phyloP scores from a whole-genome alignment of 2,797 vertebrate species.

The Ctenopoma multispine region DNA sequence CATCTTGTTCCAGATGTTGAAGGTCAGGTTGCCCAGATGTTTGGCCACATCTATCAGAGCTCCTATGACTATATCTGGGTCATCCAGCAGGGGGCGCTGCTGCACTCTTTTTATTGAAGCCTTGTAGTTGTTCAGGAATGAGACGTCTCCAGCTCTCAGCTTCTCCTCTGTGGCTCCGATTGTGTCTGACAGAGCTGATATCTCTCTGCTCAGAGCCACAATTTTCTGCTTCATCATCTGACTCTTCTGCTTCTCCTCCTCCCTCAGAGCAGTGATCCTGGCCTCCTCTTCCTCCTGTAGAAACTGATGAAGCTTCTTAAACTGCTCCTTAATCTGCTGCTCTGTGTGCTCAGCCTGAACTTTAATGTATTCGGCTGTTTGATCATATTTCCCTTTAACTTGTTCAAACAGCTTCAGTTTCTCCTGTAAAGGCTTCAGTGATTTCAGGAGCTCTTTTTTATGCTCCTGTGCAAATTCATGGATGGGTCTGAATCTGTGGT shows the following conservation, averaged over 20 bases:
- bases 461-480: conserved; percentile 10
- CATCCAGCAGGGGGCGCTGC: background rate
- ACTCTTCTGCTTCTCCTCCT: conserved; percentile 35
- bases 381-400: background rate
- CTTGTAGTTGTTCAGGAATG: conserved; percentile 16
- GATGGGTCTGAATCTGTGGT: conserved; percentile 33
- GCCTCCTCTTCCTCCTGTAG: conserved; percentile 32
- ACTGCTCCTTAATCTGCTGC: conserved; percentile 7
- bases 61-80: conserved; percentile 3
- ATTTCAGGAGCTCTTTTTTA: conserved; percentile 8
- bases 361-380: conserved; percentile 24
- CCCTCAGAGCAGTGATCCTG: conserved; percentile 22
- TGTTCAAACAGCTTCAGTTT: conserved; percentile 10
- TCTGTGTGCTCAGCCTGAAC: conserved; percentile 6
- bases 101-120: conserved; percentile 4
- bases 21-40: conserved; percentile 51
- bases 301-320: conserved; percentile 30
- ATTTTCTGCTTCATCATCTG: conserved; percentile 16
- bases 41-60: conserved; percentile 28
- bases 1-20: conserved; percentile 49
- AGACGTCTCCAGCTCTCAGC: background rate
- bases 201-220: conserved; percentile 1
- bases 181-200: background rate
- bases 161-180: conserved; percentile 4
- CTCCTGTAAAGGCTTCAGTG: conserved; percentile 12